These are phyloP conservation scores for Kryptolebias marmoratus DNA, from an alignment of 2,113 vertebrate genomes.

Conservation along the genomic window DNA sequence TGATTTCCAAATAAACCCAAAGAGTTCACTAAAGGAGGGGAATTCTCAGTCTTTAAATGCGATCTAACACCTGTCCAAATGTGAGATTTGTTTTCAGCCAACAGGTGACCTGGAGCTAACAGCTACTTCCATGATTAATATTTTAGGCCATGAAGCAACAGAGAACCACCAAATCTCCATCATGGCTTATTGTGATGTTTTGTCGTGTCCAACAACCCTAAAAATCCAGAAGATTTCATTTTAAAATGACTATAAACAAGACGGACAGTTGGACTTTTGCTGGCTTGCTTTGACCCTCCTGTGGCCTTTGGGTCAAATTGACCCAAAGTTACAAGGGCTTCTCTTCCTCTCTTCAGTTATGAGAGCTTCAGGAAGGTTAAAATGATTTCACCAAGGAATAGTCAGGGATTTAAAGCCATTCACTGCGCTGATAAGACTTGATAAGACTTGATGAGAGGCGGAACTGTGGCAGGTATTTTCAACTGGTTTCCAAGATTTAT, in stretches of 20 bases:
- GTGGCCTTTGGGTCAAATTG: too few species aligned
- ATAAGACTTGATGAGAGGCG: neutral
- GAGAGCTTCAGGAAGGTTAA: too few species aligned
- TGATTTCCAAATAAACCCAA: slow-evolving; percentile 22
- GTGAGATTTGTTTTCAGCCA: slow-evolving; percentile 27
- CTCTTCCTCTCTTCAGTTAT: neutral
- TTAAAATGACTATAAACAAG: neutral
- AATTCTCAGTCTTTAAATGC: slow-evolving; percentile 4
- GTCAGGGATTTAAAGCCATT: too few species aligned
- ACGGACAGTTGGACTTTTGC: too few species aligned
- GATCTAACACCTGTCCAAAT: neutral
- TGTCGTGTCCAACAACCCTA: neutral
- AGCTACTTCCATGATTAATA: neutral
- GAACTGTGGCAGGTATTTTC: neutral
- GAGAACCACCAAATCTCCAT: neutral
- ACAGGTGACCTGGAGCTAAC: slow-evolving; percentile 38
- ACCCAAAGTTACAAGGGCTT: too few species aligned
- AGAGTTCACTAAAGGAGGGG: neutral
- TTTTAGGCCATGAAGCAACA: neutral
- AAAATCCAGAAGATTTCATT: neutral
- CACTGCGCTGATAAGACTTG: too few species aligned
- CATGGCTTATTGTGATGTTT: neutral
- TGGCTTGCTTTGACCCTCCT: too few species aligned
- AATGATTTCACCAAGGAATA: neutral
- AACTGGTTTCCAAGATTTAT: neutral